Base-by-base conservation (phyloP, 1,140 invertebrate genomes). In the Cryptotermes secundus region DNA sequence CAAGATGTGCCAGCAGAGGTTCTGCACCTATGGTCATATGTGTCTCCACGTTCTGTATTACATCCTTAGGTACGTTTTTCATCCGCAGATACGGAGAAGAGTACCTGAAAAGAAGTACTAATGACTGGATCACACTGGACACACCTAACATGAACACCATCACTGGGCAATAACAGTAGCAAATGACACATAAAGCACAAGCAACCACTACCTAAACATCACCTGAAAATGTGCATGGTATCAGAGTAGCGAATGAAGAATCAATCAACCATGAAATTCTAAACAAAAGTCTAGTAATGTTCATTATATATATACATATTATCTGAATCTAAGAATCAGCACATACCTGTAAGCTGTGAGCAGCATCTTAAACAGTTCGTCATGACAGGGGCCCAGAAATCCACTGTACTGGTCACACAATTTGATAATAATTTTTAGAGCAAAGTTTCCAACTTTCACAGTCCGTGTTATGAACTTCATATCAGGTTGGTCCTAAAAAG, bases 341-440 rank as follows among this genome's bases (percentile, higher is more conserved):
- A 72, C 26, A 14, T 82, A 24, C n/a, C 80, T 81, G 35, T 65
- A 38, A 12, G 82, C 9, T 31, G n/a, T 82, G 26, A 85, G 49
- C 22, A 85, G 31, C 34, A 85, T 26, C 14, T 85, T 1, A 24
- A 85, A 34, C n/a, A 85, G 34, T 36, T 85, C 84, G 6, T 85
- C 49, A 34, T 82, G 84, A 38, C 84, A 85, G 34, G 42, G 1
- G 2, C 84, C 84, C 45, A 85, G 72, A 45, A 81, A 82, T 6
- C 80, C 84, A 34, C 24, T 45, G 49, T 82, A 85, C 38, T 65
- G 1, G 81, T 85, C 84, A 85, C 84, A 85, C n/a, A 82, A 34
- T 24, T 80, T 34, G 26, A 82, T 85, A 34, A 85, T 59, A 31
- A 85, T 82, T 65, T 85, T 85, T 36, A 85, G 35, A 14, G 34